These are phyloP conservation scores for Phalacrocorax brasilianus DNA, from an alignment of 2,113 vertebrate species.

Conservation along the genomic window DNA sequence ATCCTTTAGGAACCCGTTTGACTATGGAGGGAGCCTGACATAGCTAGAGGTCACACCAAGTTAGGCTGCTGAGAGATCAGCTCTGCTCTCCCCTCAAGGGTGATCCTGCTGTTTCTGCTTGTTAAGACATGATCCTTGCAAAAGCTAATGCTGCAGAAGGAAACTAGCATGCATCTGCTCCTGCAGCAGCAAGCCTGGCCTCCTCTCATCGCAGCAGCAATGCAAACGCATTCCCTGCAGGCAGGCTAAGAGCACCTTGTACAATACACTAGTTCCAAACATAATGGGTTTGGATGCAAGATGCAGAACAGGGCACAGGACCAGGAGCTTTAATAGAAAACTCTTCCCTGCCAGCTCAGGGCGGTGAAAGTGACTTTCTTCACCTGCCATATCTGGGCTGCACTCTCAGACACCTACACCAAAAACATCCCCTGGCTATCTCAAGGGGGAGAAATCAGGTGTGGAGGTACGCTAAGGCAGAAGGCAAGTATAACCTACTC, in stretches of 20 bases:
- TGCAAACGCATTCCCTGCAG: not conserved
- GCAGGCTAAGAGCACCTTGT: not conserved
- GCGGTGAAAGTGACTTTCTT: not conserved
- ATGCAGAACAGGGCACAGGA: not conserved
- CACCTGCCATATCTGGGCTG: not conserved
- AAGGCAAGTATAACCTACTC: not conserved
- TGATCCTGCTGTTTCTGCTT: not conserved
- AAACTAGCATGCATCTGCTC: not conserved
- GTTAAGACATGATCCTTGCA: accelerated
- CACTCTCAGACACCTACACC: not conserved
- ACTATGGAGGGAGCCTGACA: not conserved
- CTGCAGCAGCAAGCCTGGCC: not conserved
- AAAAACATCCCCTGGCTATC: not conserved
- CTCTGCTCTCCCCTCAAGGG: not conserved
- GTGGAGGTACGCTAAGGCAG: not conserved
- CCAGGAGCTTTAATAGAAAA: not conserved
- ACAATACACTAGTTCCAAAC: not conserved
- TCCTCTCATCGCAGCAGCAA: not conserved
- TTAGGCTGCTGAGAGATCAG: not conserved
- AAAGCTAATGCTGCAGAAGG: not conserved
- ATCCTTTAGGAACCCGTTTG: not conserved
- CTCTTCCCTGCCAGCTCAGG: not conserved
- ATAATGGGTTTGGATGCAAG: accelerated
- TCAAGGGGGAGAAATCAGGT: not conserved
- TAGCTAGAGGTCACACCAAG: not conserved